Conservation (phyloP, 2,797 vertebrate species). For the Bovichtus diacanthus region DNA sequence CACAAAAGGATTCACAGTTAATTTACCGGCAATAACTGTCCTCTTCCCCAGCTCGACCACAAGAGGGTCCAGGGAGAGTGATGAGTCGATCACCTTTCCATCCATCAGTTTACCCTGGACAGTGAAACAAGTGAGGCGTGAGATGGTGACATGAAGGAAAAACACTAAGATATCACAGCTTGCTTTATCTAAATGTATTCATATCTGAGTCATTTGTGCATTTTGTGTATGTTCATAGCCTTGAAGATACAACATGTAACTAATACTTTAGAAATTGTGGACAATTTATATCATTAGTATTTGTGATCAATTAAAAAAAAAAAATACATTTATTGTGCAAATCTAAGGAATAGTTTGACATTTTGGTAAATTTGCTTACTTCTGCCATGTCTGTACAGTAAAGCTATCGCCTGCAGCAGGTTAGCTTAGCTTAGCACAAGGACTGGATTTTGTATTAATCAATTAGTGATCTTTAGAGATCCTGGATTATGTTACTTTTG, state of each 20-base stretch:
- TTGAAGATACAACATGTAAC: no score
- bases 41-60: conserved; percentile 96
- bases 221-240: no score
- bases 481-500: no score
- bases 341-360: neutral
- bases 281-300: neutral
- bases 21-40: conserved; percentile 92
- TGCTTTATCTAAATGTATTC: neutral
- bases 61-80: conserved; percentile 92
- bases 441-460: neutral
- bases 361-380: neutral
- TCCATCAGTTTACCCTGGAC: conserved; percentile 92
- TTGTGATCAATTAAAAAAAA: neutral
- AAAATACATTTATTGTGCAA: neutral
- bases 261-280: neutral
- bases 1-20: neutral
- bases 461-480: no score
- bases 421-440: neutral
- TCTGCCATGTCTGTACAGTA: neutral
- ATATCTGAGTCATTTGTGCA: neutral
- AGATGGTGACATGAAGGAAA: neutral
- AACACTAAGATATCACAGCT: neutral
- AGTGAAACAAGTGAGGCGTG: conserved; percentile 4
- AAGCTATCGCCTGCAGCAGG: neutral
- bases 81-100: conserved; percentile 93